Base-by-base conservation (phyloP, 2,797 vertebrate species). In the Petrocephalus schoutedeni region DNA sequence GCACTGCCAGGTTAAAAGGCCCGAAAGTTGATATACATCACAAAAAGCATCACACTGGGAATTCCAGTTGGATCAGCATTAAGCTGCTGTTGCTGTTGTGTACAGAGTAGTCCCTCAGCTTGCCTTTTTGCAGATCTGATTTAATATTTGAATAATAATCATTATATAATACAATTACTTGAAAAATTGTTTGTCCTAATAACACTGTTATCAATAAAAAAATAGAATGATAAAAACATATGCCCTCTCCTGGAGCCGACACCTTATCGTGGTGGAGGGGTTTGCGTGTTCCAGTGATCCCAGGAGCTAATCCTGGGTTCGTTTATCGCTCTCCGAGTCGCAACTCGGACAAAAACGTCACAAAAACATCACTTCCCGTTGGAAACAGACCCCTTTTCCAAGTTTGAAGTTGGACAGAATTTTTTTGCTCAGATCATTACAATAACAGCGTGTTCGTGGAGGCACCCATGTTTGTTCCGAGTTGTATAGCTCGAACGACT, bases 11-110 rank as follows among this genome's bases (percentile, higher is more conserved):
- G 95, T 93, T 92, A 95, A 93, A 93, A 92, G 93, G 92, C 91
- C 94, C 90, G 6, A 94, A 95, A 95, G 92, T 94, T 95, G 91
- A 97, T 96, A 95, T 97, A 96, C 96, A 97, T 96, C 94, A 96
- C 96, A 97, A 97, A 97, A 94, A 94, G 91, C 16, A 12, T 87
- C 61, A 80, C 23, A 23, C 21, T 74, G 64, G 14, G 12, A n/a
- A 59, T 59, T 51, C 23, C 14, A 21, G 5, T 19, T 14, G 23
- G 51, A 23, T 51, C 14, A 49, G 67, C 4, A 95, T 94, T 95
- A n/a, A 6, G 54, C 91, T 91, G 87, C 88, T 90, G 92, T 92
- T n/a, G 14, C 10, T 86, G n/a, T 51, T 23, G 83, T 36, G 32
- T 32, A 10, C 84, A 71, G 59, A 77, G 49, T 10, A 19, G 51